Conservation (phyloP, 2,113 vertebrate species). For the Corvus hawaiiensis region DNA sequence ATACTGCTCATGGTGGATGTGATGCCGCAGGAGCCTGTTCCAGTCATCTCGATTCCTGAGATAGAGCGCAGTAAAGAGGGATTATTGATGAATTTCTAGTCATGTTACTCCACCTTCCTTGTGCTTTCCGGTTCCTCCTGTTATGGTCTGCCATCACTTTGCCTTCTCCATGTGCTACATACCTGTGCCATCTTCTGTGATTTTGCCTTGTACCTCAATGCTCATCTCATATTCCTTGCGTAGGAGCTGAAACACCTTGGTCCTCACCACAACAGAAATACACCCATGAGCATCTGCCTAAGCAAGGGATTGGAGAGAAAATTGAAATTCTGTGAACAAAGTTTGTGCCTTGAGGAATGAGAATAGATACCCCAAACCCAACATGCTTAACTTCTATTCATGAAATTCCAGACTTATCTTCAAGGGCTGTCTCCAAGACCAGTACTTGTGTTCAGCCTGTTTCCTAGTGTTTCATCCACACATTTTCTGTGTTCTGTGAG, state of each 20-base stretch:
- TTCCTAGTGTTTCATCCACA: not conserved
- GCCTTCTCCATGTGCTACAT: not conserved
- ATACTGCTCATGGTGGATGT: constrained; percentile 58
- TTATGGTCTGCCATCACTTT: not conserved
- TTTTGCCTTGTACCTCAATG: constrained; percentile 63
- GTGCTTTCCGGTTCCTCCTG: not conserved
- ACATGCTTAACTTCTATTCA: not conserved
- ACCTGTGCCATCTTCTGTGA: constrained; percentile 77
- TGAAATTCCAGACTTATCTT: not conserved
- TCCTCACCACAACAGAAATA: constrained; percentile 50
- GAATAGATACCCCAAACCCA: not conserved
- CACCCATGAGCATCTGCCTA: constrained; percentile 70
- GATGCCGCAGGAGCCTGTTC: constrained; percentile 43
- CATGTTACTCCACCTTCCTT: not conserved
- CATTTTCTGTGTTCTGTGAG: not conserved
- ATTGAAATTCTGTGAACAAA: not conserved
- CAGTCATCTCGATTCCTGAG: constrained; percentile 59
- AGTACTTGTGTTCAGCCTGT: not conserved
- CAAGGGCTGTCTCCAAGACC: not conserved
- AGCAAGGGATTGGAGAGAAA: not conserved
- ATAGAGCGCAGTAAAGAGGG: not conserved
- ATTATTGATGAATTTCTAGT: not conserved
- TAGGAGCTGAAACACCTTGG: constrained; percentile 69
- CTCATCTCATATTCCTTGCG: constrained; percentile 59
- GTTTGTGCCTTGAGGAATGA: not conserved